phyloP scores from a whole-genome alignment of 2,888 invertebrate species.

The Galeruca laticollis region DNA sequence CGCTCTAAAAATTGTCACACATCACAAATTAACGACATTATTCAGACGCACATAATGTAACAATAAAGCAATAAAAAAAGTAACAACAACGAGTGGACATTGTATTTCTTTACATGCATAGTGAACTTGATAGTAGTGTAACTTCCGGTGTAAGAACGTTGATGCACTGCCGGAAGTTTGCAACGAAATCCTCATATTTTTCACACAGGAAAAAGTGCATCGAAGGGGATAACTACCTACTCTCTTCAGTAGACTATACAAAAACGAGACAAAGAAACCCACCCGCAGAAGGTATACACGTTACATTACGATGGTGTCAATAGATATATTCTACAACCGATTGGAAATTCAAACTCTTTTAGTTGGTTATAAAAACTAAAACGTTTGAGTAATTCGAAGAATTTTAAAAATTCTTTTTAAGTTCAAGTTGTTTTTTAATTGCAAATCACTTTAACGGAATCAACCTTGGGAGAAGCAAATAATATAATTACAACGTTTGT shows the following conservation, averaged over 20 bases:
- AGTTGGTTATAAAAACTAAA: too few relatives aligned
- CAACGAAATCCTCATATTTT: constrained; percentile 29
- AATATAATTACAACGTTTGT: neutral
- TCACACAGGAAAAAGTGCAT: constrained; percentile 34
- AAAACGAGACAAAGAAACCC: neutral
- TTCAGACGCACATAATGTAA: constrained; percentile 29
- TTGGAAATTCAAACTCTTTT: too few relatives aligned
- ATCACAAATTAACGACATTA: constrained; percentile 25
- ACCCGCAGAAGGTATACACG: constrained; percentile 12
- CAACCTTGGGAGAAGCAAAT: neutral
- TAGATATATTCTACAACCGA: neutral
- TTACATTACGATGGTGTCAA: neutral
- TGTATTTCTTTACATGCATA: constrained; percentile 33
- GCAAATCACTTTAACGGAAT: neutral
- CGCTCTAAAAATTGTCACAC: constrained; percentile 20
- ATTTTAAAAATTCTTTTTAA: too few relatives aligned
- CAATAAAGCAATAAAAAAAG: constrained; percentile 33
- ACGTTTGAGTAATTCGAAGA: too few relatives aligned
- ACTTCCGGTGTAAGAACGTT: constrained; percentile 32
- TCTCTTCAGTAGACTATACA: neutral
- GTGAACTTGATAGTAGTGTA: constrained; percentile 35
- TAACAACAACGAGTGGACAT: constrained; percentile 27
- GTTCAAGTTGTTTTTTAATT: neutral
- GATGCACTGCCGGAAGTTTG: constrained; percentile 39
- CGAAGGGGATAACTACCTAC: constrained; percentile 8